Percentiles rank a stretch among this genome's conserved stretches.
Evolutionary conservation across 2,113 vertebrate genomes (phyloP).

Genomic region (Scomber japonicus): DNA sequence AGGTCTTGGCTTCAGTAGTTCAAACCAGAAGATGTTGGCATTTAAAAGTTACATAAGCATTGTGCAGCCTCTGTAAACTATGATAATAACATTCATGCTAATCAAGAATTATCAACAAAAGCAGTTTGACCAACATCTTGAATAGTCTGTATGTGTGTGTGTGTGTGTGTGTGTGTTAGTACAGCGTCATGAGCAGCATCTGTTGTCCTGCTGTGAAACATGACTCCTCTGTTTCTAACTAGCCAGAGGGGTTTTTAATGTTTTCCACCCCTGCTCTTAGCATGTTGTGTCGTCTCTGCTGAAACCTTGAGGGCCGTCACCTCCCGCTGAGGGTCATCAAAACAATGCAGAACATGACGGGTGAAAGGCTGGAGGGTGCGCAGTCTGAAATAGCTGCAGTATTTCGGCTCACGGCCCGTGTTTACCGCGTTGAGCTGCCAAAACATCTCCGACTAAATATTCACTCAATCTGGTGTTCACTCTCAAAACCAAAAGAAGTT

Average conservation of each 20-base stretch:
- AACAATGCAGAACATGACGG: conserved; percentile 48
- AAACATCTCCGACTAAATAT: neutral
- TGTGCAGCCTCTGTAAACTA: neutral
- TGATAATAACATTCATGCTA: neutral
- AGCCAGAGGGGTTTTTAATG: conserved; percentile 24
- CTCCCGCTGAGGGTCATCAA: conserved; percentile 51
- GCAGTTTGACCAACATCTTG: conserved; percentile 2
- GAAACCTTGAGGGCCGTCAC: conserved; percentile 33
- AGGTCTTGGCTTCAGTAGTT: neutral
- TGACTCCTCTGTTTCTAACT: conserved; percentile 44
- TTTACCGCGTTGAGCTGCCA: neutral
- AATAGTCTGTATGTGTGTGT: neutral
- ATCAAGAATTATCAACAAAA: neutral
- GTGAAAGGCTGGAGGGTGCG: conserved; percentile 21
- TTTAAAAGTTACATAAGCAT: neutral
- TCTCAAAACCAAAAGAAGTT: neutral
- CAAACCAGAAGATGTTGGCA: neutral
- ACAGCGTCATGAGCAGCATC: conserved; percentile 48
- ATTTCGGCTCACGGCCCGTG: conserved; percentile 7
- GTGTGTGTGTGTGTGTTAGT: conserved; percentile 6
- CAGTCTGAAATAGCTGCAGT: conserved; percentile 44
- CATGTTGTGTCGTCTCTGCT: conserved; percentile 40
- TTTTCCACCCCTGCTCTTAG: conserved; percentile 28
- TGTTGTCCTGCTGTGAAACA: conserved; percentile 71
- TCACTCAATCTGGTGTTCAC: neutral